phyloP scores from a whole-genome alignment of 2,888 invertebrate species.

The Epiblema foenella region DNA sequence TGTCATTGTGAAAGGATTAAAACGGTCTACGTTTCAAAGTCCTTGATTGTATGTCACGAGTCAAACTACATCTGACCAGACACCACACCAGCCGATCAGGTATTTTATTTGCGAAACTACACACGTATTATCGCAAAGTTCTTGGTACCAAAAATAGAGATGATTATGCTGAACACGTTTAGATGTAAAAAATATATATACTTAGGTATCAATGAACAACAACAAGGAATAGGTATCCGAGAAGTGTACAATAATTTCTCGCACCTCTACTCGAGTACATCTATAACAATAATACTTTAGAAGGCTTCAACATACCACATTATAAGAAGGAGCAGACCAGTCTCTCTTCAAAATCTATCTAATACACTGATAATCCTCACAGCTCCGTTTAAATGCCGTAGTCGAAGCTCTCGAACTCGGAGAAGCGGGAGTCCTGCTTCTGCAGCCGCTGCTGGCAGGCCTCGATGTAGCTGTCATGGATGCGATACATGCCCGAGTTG shows the following conservation, averaged over 20 bases:
- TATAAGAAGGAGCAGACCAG: conserved; percentile 73
- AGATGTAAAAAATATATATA: conserved; percentile 81
- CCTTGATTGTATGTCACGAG: neutral
- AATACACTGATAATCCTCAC: conserved; percentile 83
- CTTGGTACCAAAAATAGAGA: conserved; percentile 83
- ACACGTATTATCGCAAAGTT: conserved; percentile 59
- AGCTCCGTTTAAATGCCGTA: conserved; percentile 87
- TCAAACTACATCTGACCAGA: conserved; percentile 9
- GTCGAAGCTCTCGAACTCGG: conserved; percentile 93
- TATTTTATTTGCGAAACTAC: conserved; percentile 58
- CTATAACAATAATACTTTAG: conserved; percentile 84
- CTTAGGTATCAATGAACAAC: conserved; percentile 84
- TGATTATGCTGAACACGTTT: conserved; percentile 81
- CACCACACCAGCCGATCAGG: conserved; percentile 32
- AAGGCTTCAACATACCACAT: conserved; percentile 81
- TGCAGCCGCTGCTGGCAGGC: conserved; percentile 94
- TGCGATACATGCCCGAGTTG: conserved; percentile 95
- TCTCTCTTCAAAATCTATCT: conserved; percentile 76
- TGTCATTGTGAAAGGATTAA: neutral
- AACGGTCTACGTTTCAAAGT: neutral
- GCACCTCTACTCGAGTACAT: conserved; percentile 81
- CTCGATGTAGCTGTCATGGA: conserved; percentile 94
- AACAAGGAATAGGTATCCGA: conserved; percentile 82
- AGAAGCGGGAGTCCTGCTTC: conserved; percentile 94
- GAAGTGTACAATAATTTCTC: conserved; percentile 83